Conservation (phyloP, 35 echinoderm and acorn worm species). For the Ophiothrix spiculata region DNA sequence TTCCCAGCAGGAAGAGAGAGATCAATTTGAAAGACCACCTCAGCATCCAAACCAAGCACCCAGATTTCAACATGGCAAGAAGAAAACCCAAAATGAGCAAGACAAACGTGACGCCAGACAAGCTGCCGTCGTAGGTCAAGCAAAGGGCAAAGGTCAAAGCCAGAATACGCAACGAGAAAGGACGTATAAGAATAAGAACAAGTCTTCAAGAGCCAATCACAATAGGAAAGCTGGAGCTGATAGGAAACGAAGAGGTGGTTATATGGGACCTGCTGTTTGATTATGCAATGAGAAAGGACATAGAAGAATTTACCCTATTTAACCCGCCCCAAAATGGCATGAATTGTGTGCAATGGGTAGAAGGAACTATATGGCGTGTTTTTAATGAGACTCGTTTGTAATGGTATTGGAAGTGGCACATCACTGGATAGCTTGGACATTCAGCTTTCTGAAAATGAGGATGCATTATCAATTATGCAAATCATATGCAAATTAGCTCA, state of each 20-base stretch:
- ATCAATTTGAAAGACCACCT: not conserved
- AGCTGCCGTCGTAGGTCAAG: slow-evolving; percentile 29
- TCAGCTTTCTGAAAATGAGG: too few species aligned
- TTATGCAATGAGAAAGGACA: too few species aligned
- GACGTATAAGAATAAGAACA: slow-evolving; percentile 54
- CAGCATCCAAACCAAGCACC: not conserved
- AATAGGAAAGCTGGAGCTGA: slow-evolving; percentile 73
- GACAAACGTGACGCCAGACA: slow-evolving; percentile 1
- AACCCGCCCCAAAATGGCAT: too few species aligned
- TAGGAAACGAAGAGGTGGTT: slow-evolving; percentile 66
- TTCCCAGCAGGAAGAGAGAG: slow-evolving; percentile 12
- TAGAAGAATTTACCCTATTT: too few species aligned
- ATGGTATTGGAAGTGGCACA: too few species aligned
- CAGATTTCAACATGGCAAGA: not conserved
- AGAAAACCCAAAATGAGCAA: not conserved
- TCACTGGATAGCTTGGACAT: too few species aligned
- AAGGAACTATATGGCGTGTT: too few species aligned
- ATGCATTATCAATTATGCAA: too few species aligned
- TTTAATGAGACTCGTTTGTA: too few species aligned
- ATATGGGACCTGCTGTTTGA: too few species aligned
- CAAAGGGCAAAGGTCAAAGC: slow-evolving; percentile 24
- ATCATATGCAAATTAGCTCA: too few species aligned
- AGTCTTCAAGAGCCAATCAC: slow-evolving; percentile 67
- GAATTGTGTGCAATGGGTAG: too few species aligned
- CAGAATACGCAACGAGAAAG: slow-evolving; percentile 27